Percentiles rank a stretch among this genome's conserved stretches.
Conservation (phyloP, 1,140 invertebrate species). For the Agrypnia vestita region DNA sequence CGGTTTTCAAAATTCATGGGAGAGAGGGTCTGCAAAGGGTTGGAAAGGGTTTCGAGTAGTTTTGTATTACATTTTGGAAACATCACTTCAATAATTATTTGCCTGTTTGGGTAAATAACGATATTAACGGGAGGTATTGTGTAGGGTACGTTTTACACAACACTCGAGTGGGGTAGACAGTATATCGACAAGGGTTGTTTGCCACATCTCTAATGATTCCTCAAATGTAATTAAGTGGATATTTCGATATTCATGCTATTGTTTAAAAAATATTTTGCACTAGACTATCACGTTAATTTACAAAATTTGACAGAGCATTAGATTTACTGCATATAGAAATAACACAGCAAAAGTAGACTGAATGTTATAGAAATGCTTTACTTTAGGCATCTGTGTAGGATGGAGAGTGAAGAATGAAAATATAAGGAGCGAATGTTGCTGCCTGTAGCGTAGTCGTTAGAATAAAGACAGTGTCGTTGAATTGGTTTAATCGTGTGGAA, state of each 20-base stretch:
- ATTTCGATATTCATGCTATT: not conserved
- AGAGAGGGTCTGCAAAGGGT: constrained; percentile 51
- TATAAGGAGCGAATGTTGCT: too few relatives aligned
- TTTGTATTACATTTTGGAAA: constrained; percentile 42
- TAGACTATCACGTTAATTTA: too few relatives aligned
- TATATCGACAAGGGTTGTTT: constrained; percentile 34
- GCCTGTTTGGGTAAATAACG: constrained; percentile 47
- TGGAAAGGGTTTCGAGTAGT: constrained; percentile 29
- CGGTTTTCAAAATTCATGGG: constrained; percentile 45
- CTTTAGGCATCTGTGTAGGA: too few relatives aligned
- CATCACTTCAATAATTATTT: constrained; percentile 50
- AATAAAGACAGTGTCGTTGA: too few relatives aligned
- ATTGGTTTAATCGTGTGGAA: too few relatives aligned
- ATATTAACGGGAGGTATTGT: constrained; percentile 42
- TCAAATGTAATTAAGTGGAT: not conserved
- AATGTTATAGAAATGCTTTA: too few relatives aligned
- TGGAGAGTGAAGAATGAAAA: too few relatives aligned
- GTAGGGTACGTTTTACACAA: not conserved
- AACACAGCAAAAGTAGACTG: too few relatives aligned
- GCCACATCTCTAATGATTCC: constrained; percentile 25
- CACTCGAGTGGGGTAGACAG: not conserved
- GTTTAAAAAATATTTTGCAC: too few relatives aligned
- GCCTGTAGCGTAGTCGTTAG: too few relatives aligned
- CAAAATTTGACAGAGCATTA: too few relatives aligned
- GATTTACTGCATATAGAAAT: too few relatives aligned